A percentile compares a stretch with the other conserved stretches of the same genome.
Conservation (phyloP, 2,888 invertebrate genomes). For the Labia minor region DNA sequence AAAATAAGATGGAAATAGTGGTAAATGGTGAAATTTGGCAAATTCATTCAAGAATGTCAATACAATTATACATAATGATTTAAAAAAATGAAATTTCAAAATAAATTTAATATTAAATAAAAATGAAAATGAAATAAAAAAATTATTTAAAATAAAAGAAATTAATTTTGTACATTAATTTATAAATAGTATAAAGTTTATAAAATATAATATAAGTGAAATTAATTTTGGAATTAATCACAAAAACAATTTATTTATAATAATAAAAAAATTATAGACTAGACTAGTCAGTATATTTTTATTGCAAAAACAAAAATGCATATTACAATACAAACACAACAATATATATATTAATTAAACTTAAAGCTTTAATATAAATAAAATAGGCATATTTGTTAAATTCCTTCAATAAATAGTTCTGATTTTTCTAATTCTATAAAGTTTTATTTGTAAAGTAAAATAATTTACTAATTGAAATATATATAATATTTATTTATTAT, state of each 20-base stretch:
- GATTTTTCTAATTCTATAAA: constrained; percentile 4
- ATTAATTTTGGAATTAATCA: no score
- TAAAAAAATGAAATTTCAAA: no score
- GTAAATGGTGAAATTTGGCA: no score
- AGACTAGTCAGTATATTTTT: constrained; percentile 7
- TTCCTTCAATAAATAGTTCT: background rate
- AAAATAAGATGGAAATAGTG: no score
- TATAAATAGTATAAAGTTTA: no score
- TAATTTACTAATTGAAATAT: background rate
- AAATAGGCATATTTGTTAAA: constrained; percentile 1
- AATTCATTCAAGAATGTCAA: no score
- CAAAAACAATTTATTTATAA: background rate
- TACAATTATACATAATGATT: no score
- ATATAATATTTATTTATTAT: background rate
- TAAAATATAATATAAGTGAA: no score
- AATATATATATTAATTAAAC: constrained; percentile 3
- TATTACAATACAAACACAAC: background rate
- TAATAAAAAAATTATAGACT: background rate
- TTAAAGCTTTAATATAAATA: constrained; percentile 1
- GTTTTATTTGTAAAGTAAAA: background rate
- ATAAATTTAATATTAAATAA: no score
- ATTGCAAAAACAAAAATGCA: constrained; percentile 5
- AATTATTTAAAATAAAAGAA: no score
- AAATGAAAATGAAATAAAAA: no score
- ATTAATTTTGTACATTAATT: no score